Evolutionary conservation across 1,140 invertebrate species (phyloP), one percentile per base, ranked within the genome.

Genomic region (Thalassaphorura encarpata): DNA sequence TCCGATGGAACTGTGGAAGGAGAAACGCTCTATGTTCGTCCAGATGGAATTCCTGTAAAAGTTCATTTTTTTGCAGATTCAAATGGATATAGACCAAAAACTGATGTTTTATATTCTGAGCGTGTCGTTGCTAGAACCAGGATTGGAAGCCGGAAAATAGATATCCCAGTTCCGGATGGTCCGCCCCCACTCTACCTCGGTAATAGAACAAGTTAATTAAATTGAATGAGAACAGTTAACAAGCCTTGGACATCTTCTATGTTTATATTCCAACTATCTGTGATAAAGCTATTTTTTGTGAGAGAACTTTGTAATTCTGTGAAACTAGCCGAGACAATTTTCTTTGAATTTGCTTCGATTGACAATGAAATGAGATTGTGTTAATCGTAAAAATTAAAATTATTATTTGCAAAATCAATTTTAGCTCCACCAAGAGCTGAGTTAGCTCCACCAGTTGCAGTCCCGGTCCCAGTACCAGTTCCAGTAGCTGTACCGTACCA

Each of bases 11-110:
- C 59, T 2, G 62, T 66, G 1, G 64, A 66, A 62, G 64, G 64
- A 26, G 64, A 66, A 49, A 62, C 55, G 28, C 31, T 64, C 13
- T 59, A 60, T 41, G 46, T 64, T 13, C 27, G 64, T 24, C 59
- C 59, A 5, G 64, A 66, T 26, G 64, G 56, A 29, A 45, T 61
- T 53, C 60, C 60, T 31, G 43, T 59, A n/a, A 59, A 54, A 42
- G 48, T 66, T 39, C 62, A 64, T 43, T 66, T 64, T 41, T 66
- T 60, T 54, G 64, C 64, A 15, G 64, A 66, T 54, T 41, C 43
- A 16, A 36, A 62, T 15, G 56, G 55, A 28, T 66, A 58, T 45
- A 43, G 64, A 29, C 64, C 64, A 41, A 56, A 61, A 24, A 64
- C 59, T 16, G 64, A 66, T 45, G 61, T 66, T 48, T 40, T 65